These are phyloP conservation scores for Paedocypris sp. DNA, from an alignment of 2,113 vertebrate genomes.

Conservation along the genomic window DNA sequence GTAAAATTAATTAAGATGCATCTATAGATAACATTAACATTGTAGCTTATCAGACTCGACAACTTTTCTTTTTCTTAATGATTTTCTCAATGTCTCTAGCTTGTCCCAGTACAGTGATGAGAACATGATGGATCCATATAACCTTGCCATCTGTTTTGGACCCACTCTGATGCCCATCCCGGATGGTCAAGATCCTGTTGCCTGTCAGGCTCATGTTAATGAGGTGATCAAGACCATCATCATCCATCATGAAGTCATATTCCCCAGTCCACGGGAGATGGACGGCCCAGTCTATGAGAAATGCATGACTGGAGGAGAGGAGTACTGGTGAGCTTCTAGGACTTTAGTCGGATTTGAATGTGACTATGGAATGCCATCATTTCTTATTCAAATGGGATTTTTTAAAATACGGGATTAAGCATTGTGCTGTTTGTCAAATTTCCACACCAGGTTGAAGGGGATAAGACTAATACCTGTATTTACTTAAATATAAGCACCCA, in stretches of 20 bases:
- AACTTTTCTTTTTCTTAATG: neutral
- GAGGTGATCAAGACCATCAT: constrained; percentile 98
- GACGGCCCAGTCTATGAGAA: constrained; percentile 96
- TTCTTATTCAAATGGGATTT: no score
- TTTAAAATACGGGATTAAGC: no score
- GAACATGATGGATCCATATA: constrained; percentile 99
- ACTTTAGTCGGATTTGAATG: neutral
- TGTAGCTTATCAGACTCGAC: no score
- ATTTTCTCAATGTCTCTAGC: constrained; percentile 48
- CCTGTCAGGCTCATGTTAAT: constrained; percentile 95
- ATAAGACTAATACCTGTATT: no score
- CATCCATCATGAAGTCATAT: constrained; percentile 87
- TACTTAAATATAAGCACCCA: no score
- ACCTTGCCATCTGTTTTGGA: constrained; percentile 96
- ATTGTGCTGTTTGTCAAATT: no score
- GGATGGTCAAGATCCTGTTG: constrained; percentile 90
- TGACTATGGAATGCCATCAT: neutral
- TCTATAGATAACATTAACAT: no score
- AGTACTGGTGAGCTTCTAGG: constrained; percentile 82
- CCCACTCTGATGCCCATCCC: constrained; percentile 97
- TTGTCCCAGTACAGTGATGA: constrained; percentile 96
- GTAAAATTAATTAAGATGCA: no score
- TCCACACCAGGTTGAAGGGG: no score
- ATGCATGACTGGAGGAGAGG: constrained; percentile 95
- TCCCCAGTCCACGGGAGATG: constrained; percentile 79